Percentiles rank a stretch among this genome's conserved stretches.
phyloP scores from a whole-genome alignment of 2,888 invertebrate species.

The Kuschelorhynchus macadamiae region DNA sequence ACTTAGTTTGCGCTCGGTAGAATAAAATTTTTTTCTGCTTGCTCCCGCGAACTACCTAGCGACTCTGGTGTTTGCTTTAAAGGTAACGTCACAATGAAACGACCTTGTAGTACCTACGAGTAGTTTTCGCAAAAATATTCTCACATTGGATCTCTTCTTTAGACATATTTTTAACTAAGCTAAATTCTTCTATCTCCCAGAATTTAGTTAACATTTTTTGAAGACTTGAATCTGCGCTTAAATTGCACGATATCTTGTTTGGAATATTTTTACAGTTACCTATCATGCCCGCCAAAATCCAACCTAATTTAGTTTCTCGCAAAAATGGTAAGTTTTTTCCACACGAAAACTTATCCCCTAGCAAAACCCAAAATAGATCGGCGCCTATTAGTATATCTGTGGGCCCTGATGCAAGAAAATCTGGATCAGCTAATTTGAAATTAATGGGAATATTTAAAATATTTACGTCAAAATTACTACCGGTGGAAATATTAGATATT shows the following conservation, averaged over 20 bases:
- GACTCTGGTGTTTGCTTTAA: too few species aligned
- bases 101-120: too few species aligned
- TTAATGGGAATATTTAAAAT: slow-evolving; percentile 6
- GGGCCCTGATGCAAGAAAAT: not conserved
- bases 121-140: not conserved
- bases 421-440: not conserved
- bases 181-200: too few species aligned
- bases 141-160: not conserved
- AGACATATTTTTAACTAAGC: too few species aligned
- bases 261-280: too few species aligned
- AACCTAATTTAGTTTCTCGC: not conserved
- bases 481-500: not conserved
- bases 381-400: slow-evolving; percentile 1
- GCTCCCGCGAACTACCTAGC: too few species aligned
- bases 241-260: too few species aligned
- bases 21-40: too few species aligned
- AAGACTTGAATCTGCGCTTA: not conserved
- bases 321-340: slow-evolving; percentile 1
- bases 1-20: too few species aligned
- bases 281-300: not conserved
- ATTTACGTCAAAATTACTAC: not conserved
- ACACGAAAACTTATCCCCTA: not conserved
- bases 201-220: too few species aligned
- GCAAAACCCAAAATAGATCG: not conserved
- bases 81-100: too few species aligned